phyloP scores from a whole-genome alignment of 1,140 invertebrate species.

The Sogatella furcifera region DNA sequence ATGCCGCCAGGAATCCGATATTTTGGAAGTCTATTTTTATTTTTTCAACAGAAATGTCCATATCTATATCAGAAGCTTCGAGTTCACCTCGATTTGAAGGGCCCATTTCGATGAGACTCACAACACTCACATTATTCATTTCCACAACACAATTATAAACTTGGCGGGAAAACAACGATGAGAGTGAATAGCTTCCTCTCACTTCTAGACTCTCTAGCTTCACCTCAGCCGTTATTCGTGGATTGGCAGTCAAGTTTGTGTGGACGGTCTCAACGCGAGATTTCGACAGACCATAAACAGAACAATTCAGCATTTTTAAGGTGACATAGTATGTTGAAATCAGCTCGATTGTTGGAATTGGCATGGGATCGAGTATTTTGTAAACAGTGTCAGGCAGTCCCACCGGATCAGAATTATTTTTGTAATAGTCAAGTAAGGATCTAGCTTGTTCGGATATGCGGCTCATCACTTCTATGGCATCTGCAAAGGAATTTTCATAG shows the following conservation, averaged over 20 bases:
- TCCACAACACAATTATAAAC: conserved; percentile 63
- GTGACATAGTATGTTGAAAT: conserved; percentile 49
- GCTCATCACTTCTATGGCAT: background rate
- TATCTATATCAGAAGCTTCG: conserved; percentile 62
- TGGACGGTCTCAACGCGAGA: conserved; percentile 55
- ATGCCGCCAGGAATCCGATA: conserved; percentile 55
- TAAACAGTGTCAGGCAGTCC: conserved; percentile 58
- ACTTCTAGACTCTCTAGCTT: conserved; percentile 55
- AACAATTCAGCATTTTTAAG: conserved; percentile 57
- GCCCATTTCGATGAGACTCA: conserved; percentile 50
- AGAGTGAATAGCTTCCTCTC: conserved; percentile 59
- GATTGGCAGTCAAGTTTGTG: conserved; percentile 43
- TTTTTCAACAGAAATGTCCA: conserved; percentile 65
- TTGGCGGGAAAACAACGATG: conserved; percentile 52
- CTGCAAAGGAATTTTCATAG: no score
- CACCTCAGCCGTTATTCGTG: conserved; percentile 44
- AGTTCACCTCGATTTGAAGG: conserved; percentile 61
- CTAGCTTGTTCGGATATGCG: conserved; percentile 32
- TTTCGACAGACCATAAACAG: conserved; percentile 62
- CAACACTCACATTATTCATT: conserved; percentile 51
- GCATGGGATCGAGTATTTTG: conserved; percentile 59
- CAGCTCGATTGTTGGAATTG: conserved; percentile 62
- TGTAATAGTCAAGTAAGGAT: conserved; percentile 65
- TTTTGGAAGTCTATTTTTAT: conserved; percentile 72
- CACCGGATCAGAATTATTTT: conserved; percentile 57